Evolutionary conservation across 2,888 invertebrate genomes (phyloP), one percentile per base, ranked within the genome.

Genomic region (Herminia tarsipennalis): DNA sequence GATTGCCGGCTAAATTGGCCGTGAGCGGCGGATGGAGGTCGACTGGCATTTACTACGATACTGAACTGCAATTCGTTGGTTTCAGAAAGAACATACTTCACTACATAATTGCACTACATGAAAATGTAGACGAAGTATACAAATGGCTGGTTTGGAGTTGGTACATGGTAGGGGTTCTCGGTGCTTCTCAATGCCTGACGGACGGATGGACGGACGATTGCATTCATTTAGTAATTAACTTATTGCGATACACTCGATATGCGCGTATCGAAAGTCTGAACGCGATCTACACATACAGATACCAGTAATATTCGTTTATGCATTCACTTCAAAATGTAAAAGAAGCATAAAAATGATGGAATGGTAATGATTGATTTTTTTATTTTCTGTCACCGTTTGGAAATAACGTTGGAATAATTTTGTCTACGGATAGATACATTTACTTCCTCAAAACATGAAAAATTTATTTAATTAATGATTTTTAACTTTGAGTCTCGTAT

Each of bases 11-110:
- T 73, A 71, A 81, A 82, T 78, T 85, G 86, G 76, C 83, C 80
- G 56, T 82, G 81, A 83, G 74, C 70, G 53, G 60, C 65, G 66
- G 74, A 78, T 76, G 73, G 83, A 88, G 87, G 88, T 82, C 85
- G 66, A 45, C 63, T 49, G 63, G 55, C 70, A 65, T 43, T 54
- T 70, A 73, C 67, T 67, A 73, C 56, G 56, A 65, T 50, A 65
- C 48, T 47, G 38, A 25, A 51, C 10, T 36, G 24, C 21, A 10
- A 46, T 33, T 45, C 21, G 36, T 46, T 44, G 17, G 39, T 32
- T 55, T 47, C 34, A 25, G 38, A 39, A 14, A 40, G 35, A 39
- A 21, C 42, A 9, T 36, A 33, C 22, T 20, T 5, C 9, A 8
- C 29, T 40, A 21, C 10, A 21, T 6, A 34, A 3, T 53, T 30